Base-by-base conservation (phyloP, 2,113 vertebrate genomes). In the Raphicerus campestris region DNA sequence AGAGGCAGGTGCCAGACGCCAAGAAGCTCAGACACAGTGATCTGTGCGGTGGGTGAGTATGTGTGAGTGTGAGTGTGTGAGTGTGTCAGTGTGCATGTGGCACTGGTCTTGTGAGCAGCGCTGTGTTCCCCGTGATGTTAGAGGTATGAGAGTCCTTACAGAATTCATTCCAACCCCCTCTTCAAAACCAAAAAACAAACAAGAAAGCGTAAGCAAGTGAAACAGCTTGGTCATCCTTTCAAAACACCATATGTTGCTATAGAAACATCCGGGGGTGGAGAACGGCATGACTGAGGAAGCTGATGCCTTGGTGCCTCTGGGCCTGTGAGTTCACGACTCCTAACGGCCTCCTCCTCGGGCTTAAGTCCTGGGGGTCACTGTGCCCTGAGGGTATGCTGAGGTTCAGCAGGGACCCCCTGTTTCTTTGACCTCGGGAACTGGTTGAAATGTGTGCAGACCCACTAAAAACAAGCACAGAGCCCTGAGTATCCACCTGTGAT, bases 261-360 rank as follows among this genome's bases (percentile, higher is more conserved):
- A 39, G 87, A 98, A 92, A 95, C 35, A 32, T 86, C 97, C 95
- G 82, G 89, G 95, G 61, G 51, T 10, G 51, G 51, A 53, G n/a
- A 55, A 11, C 7, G 0, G 51, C 10, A 51, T 30, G 20, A n/a
- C 49, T 35, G 49, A n/a, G 49, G 49, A 82, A 24, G 78, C 16
- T 5, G 35, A 60, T 4, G 19, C 15, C n/a, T 17, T 2, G 4
- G 30, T 3, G 32, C n/a, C 53, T 30, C 55, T 19, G 19, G 22
- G n/a, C 58, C 58, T 22, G 58, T 9, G 58, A 7, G 7, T 15
- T 60, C 14, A 63, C 14, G 14, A 24, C 7, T 58, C n/a, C 16
- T 39, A 3, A 6, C 0, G 0, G 51, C 5, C 45, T 51, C 22
- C n/a, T n/a, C n/a, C 20, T 49, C 13, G 13, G 13, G 32, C 82